Evolutionary conservation across 2,888 invertebrate species (phyloP).

Genomic region (Scaptomyza cyrtandrae): DNA sequence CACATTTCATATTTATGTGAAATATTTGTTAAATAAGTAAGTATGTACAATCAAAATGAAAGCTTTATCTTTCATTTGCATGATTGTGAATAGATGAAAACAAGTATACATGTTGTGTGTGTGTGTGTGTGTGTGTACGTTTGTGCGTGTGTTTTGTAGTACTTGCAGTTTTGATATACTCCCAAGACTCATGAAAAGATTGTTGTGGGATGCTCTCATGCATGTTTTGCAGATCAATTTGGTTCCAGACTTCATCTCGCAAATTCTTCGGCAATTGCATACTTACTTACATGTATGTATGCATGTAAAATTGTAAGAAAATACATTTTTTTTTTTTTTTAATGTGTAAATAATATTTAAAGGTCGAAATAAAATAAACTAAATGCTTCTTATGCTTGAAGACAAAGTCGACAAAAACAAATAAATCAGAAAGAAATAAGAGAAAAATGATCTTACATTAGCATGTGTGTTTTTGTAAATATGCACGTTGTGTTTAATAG

Average conservation of each 20-base stretch:
- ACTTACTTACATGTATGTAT: conserved; percentile 35
- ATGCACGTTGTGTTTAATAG: conserved; percentile 3
- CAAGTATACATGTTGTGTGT: too few species aligned
- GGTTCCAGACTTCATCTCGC: not conserved
- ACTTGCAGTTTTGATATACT: not conserved
- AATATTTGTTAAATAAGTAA: not conserved
- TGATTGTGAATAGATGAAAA: conserved; percentile 1
- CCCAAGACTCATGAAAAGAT: conserved; percentile 1
- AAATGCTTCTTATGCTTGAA: not conserved
- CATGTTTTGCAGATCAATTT: conserved; percentile 18
- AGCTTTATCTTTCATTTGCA: not conserved
- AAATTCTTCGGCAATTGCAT: conserved; percentile 28
- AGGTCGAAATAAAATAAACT: not conserved
- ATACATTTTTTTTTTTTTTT: not conserved
- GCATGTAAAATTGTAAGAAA: conserved; percentile 17
- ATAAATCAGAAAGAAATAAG: conserved; percentile 7
- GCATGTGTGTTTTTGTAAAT: conserved; percentile 17
- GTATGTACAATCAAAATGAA: not conserved
- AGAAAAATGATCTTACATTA: conserved; percentile 17
- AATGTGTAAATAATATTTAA: not conserved
- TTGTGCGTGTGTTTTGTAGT: conserved; percentile 9
- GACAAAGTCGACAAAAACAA: not conserved
- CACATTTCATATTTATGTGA: not conserved
- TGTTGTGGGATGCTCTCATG: conserved; percentile 24
- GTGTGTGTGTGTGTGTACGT: not conserved